Evolutionary conservation across 2,888 invertebrate species (phyloP).

Genomic region (Thera obeliscata): DNA sequence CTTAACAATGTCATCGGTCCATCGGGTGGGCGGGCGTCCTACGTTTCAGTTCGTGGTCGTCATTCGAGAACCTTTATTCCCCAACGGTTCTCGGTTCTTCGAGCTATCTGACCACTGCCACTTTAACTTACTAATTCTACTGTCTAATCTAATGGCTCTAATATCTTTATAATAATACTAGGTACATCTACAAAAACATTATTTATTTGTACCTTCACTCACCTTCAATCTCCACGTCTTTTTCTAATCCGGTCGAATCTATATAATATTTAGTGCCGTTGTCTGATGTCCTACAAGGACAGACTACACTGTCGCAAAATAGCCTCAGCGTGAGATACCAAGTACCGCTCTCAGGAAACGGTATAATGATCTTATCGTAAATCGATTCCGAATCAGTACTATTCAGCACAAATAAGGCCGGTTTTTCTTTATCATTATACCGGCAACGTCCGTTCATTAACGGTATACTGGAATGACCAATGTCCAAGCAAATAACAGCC

Average conservation of each 20-base stretch:
- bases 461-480: constrained; percentile 85
- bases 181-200: background rate
- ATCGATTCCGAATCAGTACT: constrained; percentile 86
- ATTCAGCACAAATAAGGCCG: constrained; percentile 87
- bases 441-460: constrained; percentile 86
- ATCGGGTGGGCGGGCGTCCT: too few relatives aligned
- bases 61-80: too few relatives aligned
- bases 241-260: constrained; percentile 62
- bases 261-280: constrained; percentile 79
- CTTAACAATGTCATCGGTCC: too few relatives aligned
- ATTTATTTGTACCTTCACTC: constrained; percentile 1
- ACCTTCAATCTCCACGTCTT: constrained; percentile 51
- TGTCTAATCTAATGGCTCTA: too few relatives aligned
- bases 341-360: constrained; percentile 92
- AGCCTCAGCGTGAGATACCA: constrained; percentile 92
- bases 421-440: constrained; percentile 77
- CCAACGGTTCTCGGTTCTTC: too few relatives aligned
- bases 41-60: too few relatives aligned
- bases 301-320: constrained; percentile 85
- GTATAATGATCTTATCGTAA: constrained; percentile 86
- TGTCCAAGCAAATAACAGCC: constrained; percentile 86
- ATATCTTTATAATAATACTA: too few relatives aligned
- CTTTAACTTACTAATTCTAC: too few relatives aligned
- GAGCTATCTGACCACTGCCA: too few relatives aligned
- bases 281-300: constrained; percentile 75